phyloP scores from a whole-genome alignment of 2,888 invertebrate species.

The Eulithis testata region DNA sequence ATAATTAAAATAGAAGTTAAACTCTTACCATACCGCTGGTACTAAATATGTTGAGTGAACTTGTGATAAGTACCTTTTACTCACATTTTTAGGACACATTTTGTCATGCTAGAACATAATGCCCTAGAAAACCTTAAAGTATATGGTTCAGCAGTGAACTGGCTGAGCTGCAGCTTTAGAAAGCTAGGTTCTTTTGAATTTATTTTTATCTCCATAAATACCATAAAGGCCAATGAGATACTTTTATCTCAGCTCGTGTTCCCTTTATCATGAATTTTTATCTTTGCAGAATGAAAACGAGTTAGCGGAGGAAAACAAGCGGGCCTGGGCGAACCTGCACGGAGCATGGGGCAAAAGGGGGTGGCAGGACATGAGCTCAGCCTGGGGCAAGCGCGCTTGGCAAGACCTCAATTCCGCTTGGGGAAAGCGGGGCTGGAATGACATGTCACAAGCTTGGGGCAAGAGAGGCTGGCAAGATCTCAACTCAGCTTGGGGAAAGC shows the following conservation, averaged over 20 bases:
- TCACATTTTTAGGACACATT: too few relatives aligned
- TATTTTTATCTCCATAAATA: constrained; percentile 10
- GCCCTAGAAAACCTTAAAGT: too few relatives aligned
- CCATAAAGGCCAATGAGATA: constrained; percentile 21
- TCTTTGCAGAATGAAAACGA: constrained; percentile 70
- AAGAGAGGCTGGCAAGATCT: constrained; percentile 86
- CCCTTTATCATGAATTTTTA: constrained; percentile 5
- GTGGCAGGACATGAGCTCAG: constrained; percentile 81
- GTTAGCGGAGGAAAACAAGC: constrained; percentile 84
- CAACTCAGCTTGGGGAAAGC: constrained; percentile 83
- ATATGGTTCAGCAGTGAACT: too few relatives aligned
- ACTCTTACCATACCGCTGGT: too few relatives aligned
- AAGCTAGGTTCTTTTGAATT: not conserved
- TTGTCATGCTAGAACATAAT: too few relatives aligned
- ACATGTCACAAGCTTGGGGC: constrained; percentile 79
- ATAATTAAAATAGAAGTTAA: too few relatives aligned
- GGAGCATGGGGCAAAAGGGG: constrained; percentile 86
- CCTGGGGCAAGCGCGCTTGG: constrained; percentile 86
- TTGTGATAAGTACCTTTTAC: too few relatives aligned
- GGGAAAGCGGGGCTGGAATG: constrained; percentile 86
- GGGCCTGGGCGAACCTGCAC: constrained; percentile 85
- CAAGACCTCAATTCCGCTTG: constrained; percentile 83
- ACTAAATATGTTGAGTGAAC: too few relatives aligned
- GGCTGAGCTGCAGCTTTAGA: not conserved
- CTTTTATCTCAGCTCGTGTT: constrained; percentile 3